Evolutionary conservation across 2,113 vertebrate genomes (phyloP).

Genomic region (Pelecanus crispus): DNA sequence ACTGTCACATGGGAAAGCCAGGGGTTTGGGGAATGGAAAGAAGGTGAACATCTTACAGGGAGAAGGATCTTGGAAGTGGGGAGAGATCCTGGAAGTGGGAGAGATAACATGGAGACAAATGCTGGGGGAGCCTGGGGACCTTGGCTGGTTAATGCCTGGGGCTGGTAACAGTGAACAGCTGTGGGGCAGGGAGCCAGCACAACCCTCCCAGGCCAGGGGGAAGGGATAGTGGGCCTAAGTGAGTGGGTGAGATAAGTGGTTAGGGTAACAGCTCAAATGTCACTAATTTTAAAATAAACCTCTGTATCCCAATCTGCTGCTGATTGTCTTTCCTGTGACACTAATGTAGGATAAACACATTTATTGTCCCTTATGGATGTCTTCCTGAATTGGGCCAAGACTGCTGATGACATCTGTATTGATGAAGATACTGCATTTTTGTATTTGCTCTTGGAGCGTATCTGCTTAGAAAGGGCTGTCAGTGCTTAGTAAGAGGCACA

Average conservation of each 20-base stretch:
- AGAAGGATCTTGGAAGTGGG: background rate
- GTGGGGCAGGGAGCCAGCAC: background rate
- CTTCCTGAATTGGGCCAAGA: background rate
- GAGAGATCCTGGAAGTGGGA: background rate
- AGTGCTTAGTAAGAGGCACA: background rate
- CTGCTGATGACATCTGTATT: background rate
- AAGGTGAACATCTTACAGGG: background rate
- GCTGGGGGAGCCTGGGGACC: background rate
- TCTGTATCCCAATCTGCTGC: background rate
- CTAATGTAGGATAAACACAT: background rate
- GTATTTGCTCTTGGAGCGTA: background rate
- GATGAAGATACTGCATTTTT: background rate
- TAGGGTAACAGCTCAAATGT: too few relatives aligned
- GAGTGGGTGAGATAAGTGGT: accelerated
- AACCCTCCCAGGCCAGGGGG: background rate
- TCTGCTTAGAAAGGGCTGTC: background rate
- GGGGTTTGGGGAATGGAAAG: background rate
- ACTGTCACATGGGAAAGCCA: background rate
- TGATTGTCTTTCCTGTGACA: background rate
- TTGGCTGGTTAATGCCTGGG: background rate
- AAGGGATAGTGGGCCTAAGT: background rate
- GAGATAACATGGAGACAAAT: background rate
- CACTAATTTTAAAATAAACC: background rate
- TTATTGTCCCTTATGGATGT: background rate
- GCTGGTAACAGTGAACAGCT: too few relatives aligned